Evolutionary conservation across 2,113 vertebrate genomes (phyloP).

Genomic region (Elgaria multicarinata): DNA sequence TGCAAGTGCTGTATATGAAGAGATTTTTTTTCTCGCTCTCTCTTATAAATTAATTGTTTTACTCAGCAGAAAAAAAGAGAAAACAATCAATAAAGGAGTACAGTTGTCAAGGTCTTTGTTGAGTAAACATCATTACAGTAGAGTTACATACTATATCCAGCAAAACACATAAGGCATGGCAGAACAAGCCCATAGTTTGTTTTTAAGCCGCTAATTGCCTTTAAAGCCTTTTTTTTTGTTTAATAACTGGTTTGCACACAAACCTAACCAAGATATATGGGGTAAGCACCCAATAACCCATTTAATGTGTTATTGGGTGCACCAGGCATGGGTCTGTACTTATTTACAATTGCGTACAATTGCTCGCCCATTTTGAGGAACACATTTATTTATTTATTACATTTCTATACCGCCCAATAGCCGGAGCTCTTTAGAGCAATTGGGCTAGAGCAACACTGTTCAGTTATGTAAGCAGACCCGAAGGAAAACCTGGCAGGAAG

Average conservation of each 20-base stretch:
- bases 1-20: slow-evolving; percentile 46
- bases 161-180: background rate
- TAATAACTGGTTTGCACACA: background rate
- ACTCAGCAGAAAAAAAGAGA: slow-evolving; percentile 35
- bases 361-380: too few relatives aligned
- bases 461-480: background rate
- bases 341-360: background rate
- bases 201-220: background rate
- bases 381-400: too few relatives aligned
- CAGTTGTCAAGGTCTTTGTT: slow-evolving; percentile 29
- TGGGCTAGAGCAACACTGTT: background rate
- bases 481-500: background rate
- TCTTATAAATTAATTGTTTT: slow-evolving; percentile 57
- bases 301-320: too few relatives aligned
- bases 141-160: slow-evolving; percentile 5
- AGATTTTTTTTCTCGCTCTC: slow-evolving; percentile 15
- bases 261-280: background rate
- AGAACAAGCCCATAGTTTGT: background rate
- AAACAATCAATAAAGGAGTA: slow-evolving; percentile 46
- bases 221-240: too few relatives aligned
- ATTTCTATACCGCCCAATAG: too few relatives aligned
- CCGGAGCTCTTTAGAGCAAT: too few relatives aligned
- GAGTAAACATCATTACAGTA: slow-evolving; percentile 15
- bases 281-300: too few relatives aligned
- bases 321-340: background rate